These are phyloP conservation scores for Melanotaenia trifasciata DNA, from an alignment of 2,797 vertebrate genomes.

Conservation along the genomic window DNA sequence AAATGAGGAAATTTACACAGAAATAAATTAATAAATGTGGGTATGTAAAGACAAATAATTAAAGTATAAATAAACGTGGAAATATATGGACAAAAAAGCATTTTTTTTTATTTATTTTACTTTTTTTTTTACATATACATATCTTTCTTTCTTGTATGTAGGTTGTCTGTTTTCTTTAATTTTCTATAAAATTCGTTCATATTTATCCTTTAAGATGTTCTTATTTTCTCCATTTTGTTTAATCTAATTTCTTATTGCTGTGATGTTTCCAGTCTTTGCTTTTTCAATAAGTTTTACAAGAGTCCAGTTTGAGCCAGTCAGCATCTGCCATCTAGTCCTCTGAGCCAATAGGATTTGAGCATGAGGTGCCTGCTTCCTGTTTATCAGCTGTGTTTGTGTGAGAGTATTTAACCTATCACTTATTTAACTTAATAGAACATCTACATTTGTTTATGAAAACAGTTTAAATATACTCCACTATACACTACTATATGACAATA, in stretches of 20 bases:
- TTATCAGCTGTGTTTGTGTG: not conserved
- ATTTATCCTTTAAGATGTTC: not conserved
- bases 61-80: not conserved
- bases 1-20: constrained; percentile 1
- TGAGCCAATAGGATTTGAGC: not conserved
- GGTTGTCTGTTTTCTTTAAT: not conserved
- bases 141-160: not conserved
- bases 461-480: not conserved
- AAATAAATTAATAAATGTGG: not conserved
- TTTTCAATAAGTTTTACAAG: not conserved
- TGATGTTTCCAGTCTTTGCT: not conserved
- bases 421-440: not conserved
- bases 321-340: not conserved
- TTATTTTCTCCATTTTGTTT: not conserved
- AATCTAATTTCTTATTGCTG: no score
- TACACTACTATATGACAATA: not conserved
- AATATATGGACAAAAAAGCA: not conserved
- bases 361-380: not conserved
- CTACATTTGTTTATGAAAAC: not conserved
- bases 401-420: not conserved
- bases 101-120: not conserved
- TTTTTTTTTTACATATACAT: not conserved
- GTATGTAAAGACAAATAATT: not conserved
- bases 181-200: not conserved
- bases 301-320: not conserved